Base-by-base conservation (phyloP, 2,113 vertebrate species). In the Phrynocephalus versicolor region DNA sequence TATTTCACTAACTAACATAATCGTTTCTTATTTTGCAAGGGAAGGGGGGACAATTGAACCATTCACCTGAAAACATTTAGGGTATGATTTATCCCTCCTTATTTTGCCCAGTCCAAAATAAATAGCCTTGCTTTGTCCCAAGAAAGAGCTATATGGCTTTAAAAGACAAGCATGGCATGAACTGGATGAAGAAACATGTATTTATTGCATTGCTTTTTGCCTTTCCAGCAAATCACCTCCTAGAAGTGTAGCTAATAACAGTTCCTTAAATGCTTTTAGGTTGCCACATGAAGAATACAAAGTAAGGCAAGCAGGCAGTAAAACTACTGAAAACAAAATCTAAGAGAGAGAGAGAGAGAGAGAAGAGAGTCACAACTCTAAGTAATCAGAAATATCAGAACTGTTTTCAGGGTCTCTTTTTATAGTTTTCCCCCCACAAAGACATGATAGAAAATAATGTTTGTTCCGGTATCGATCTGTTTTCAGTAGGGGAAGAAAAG, bases 351-450 rank as follows among this genome's bases (percentile, higher is more conserved):
- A 30, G 23, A 73, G 9, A 72, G 37, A 21, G 69, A 18, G 69
- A 35, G 16, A 0, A 55, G 55, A 14, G 51, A 35, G 73, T 83
- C 76, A 83, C 27, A 77, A 85, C 73, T 62, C 37, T 75, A 8
- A 65, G 10, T 82, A 87, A 88, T 62, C 81, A 58, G 85, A 86
- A 71, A 55, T 83, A 19, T 62, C 0, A 0, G 30, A 57, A 67
- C 45, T 0, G 12, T 74, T 92, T 91, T 89, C 83, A 90, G 88
- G 84, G 60, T 86, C 84, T 87, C 16, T 57, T 80, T 89, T 88
- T 82, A 77, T 16, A 45, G 15, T 39, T 51, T 51, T 51, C 10
- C 10, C 45, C 81, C 41, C 27, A 64, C n/a, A 71, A 82, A 14
- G 5, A 83, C 27, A 37, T 79, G 51, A 89, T 86, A 77, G 55